Conservation (phyloP, 2,797 vertebrate genomes). For the Gadopsis marmoratus region DNA sequence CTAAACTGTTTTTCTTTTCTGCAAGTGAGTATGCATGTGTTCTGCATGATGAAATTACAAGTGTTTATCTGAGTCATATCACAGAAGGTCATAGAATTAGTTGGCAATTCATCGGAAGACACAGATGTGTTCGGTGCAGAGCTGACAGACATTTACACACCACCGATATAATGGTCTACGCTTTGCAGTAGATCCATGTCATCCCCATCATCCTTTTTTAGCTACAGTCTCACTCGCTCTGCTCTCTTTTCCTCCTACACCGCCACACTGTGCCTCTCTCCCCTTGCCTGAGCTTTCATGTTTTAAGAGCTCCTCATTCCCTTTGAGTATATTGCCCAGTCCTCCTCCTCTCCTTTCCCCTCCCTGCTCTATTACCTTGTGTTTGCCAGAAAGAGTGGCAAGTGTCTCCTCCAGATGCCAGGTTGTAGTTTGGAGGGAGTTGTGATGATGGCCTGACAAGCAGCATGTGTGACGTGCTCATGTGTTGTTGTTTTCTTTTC, state of each 20-base stretch:
- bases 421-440: constrained; percentile 60
- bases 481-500: not conserved
- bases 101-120: constrained; percentile 38
- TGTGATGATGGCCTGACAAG: constrained; percentile 66
- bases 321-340: constrained; percentile 67
- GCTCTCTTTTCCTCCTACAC: constrained; percentile 67
- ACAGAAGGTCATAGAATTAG: constrained; percentile 44
- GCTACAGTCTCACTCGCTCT: constrained; percentile 50
- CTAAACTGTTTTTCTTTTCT: constrained; percentile 8
- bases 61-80: constrained; percentile 52
- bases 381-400: constrained; percentile 71
- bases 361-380: constrained; percentile 34
- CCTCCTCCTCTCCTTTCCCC: constrained; percentile 21
- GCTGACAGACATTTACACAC: constrained; percentile 64
- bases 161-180: constrained; percentile 56
- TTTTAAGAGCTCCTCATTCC: constrained; percentile 71
- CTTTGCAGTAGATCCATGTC: constrained; percentile 61
- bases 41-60: constrained; percentile 43
- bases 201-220: constrained; percentile 68
- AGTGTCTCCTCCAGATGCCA: constrained; percentile 71
- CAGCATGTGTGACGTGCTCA: constrained; percentile 45
- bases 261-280: constrained; percentile 57
- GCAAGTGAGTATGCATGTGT: constrained; percentile 5
- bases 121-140: constrained; percentile 36
- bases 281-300: constrained; percentile 70